phyloP scores from a whole-genome alignment of 2,797 vertebrate species.

The Schizothorax lantsangensis region DNA sequence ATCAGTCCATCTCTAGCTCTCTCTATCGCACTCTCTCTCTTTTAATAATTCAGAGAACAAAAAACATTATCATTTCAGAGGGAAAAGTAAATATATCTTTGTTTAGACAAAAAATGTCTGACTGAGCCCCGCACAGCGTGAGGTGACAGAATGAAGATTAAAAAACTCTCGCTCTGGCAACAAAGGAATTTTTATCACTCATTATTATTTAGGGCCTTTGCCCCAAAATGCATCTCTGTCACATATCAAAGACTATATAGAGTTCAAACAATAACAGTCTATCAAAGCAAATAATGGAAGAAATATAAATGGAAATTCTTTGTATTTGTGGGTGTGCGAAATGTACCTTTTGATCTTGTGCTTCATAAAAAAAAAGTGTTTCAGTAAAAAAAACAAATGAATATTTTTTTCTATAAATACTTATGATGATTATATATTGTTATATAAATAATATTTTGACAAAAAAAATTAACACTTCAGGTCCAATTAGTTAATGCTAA shows the following conservation, averaged over 20 bases:
- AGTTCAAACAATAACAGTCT: slow-evolving; percentile 1
- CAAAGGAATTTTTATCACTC: slow-evolving; percentile 9
- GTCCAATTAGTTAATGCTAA: background rate
- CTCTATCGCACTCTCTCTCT: background rate
- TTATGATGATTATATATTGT: background rate
- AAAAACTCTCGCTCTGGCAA: slow-evolving; percentile 2
- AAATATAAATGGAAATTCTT: slow-evolving; percentile 3
- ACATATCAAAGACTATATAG: slow-evolving; percentile 8
- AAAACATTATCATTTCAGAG: slow-evolving; percentile 46
- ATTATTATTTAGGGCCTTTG: slow-evolving; percentile 36
- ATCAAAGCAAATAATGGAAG: slow-evolving; percentile 2
- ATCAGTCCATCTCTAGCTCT: slow-evolving; percentile 30
- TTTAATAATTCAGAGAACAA: slow-evolving; percentile 42
- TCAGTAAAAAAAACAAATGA: background rate
- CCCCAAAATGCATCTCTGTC: background rate
- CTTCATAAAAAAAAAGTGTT: background rate
- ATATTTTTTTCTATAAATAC: background rate
- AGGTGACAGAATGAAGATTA: slow-evolving; percentile 33
- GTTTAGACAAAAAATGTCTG: background rate
- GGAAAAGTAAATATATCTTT: slow-evolving; percentile 24
- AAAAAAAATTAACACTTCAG: background rate
- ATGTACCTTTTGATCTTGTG: background rate
- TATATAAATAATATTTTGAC: background rate
- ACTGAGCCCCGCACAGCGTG: background rate
- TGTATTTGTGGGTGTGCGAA: background rate